Conservation (phyloP, 2,797 vertebrate genomes). For the Tadarida brasiliensis region DNA sequence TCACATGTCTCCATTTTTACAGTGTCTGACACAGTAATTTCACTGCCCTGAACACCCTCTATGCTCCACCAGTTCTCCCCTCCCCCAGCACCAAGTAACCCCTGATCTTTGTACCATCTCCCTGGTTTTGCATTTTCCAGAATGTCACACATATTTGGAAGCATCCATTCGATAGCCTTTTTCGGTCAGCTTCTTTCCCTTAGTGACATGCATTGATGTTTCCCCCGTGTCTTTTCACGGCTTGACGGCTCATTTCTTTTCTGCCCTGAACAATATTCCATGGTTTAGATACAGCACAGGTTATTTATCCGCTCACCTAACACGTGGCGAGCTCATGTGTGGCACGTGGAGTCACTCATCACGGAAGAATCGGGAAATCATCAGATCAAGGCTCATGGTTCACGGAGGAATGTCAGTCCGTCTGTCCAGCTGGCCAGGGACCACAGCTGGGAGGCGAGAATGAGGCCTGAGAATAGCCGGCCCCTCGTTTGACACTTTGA, state of each 20-base stretch:
- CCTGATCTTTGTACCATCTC: background rate
- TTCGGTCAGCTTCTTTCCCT: background rate
- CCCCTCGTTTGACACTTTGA: background rate
- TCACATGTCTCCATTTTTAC: fast-evolving
- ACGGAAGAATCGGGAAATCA: fast-evolving
- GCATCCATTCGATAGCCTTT: fast-evolving
- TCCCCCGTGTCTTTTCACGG: background rate
- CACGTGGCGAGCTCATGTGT: fast-evolving
- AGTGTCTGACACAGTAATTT: fast-evolving
- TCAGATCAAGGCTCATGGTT: too few species aligned
- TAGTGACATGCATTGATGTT: fast-evolving
- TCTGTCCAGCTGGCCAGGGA: background rate
- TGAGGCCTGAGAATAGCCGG: background rate
- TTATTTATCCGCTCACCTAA: fast-evolving
- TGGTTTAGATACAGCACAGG: background rate
- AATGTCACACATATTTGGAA: fast-evolving
- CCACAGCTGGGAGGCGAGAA: background rate
- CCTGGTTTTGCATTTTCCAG: background rate
- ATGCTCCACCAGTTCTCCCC: fast-evolving
- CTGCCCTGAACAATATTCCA: fast-evolving
- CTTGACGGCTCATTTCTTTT: background rate
- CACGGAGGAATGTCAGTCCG: fast-evolving
- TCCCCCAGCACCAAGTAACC: fast-evolving
- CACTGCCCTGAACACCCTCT: background rate
- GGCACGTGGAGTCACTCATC: fast-evolving